Evolutionary conservation across 2,888 invertebrate genomes (phyloP).

Genomic region (Synanthedon formicaeformis): DNA sequence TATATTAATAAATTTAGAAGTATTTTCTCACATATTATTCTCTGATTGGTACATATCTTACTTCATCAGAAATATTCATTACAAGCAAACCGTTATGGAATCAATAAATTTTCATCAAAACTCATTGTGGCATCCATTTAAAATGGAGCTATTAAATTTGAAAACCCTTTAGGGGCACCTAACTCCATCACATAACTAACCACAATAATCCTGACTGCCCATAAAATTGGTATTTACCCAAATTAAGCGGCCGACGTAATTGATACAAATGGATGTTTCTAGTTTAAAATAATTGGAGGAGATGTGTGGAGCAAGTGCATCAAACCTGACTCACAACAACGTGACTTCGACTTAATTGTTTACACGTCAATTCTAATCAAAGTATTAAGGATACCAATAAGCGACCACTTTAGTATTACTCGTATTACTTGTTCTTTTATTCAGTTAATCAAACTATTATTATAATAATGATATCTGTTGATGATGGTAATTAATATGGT

Average conservation of each 20-base stretch:
- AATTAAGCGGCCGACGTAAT: conserved; percentile 59
- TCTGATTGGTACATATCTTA: no score
- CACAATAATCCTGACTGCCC: conserved; percentile 49
- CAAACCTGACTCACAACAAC: not conserved
- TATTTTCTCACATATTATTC: no score
- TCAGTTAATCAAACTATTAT: no score
- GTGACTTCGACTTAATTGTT: not conserved
- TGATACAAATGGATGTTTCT: conserved; percentile 66
- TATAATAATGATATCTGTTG: no score
- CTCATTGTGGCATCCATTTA: conserved; percentile 25
- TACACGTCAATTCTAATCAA: not conserved
- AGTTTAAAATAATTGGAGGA: conserved; percentile 59
- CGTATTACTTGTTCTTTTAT: no score
- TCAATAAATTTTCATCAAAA: conserved; percentile 40
- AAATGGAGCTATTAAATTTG: conserved; percentile 44
- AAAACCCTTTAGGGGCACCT: conserved; percentile 44
- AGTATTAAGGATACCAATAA: not conserved
- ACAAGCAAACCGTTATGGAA: conserved; percentile 5
- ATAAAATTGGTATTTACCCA: conserved; percentile 66
- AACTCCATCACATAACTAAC: conserved; percentile 20
- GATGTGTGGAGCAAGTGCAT: conserved; percentile 31
- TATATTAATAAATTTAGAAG: no score
- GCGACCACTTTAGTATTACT: no score
- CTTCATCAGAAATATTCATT: no score
- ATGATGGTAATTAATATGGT: no score